phyloP scores from a whole-genome alignment of 2,888 invertebrate genomes.

The Dryomyza anilis region DNA sequence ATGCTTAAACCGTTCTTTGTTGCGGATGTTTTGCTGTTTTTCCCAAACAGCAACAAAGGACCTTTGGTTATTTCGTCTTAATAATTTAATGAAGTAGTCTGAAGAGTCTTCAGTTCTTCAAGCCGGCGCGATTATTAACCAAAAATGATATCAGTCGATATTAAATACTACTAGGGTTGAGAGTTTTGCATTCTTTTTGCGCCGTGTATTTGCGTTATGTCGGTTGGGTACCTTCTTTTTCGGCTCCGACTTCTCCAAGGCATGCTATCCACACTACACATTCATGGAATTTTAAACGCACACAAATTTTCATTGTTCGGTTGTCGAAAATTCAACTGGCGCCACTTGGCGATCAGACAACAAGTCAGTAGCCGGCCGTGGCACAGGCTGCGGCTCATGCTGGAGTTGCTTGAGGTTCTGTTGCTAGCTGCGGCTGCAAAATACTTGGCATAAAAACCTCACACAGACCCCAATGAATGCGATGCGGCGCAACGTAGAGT shows the following conservation, averaged over 20 bases:
- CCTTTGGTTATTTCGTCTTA: constrained; percentile 18
- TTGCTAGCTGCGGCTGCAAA: too few species aligned
- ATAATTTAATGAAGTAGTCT: constrained; percentile 23
- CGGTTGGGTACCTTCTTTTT: too few species aligned
- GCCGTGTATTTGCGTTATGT: background rate
- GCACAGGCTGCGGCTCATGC: background rate
- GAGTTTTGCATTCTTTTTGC: too few species aligned
- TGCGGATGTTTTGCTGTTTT: constrained; percentile 8
- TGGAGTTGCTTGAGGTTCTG: too few species aligned
- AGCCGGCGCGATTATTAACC: too few species aligned
- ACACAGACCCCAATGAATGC: background rate
- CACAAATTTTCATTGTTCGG: constrained; percentile 39
- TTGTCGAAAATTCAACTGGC: constrained; percentile 53
- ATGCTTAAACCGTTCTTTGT: constrained; percentile 8
- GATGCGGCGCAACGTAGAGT: constrained; percentile 17
- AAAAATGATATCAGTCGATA: too few species aligned
- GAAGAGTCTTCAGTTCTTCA: too few species aligned
- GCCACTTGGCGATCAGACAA: constrained; percentile 56
- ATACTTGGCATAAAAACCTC: background rate
- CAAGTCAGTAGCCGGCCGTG: constrained; percentile 12
- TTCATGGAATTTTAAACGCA: constrained; percentile 31
- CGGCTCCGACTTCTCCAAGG: too few species aligned
- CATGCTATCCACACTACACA: too few species aligned
- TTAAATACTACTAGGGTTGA: too few species aligned
- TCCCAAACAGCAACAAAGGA: background rate